Evolutionary conservation across 2,888 invertebrate species (phyloP).

Genomic region (Caenorhabditis sp.): DNA sequence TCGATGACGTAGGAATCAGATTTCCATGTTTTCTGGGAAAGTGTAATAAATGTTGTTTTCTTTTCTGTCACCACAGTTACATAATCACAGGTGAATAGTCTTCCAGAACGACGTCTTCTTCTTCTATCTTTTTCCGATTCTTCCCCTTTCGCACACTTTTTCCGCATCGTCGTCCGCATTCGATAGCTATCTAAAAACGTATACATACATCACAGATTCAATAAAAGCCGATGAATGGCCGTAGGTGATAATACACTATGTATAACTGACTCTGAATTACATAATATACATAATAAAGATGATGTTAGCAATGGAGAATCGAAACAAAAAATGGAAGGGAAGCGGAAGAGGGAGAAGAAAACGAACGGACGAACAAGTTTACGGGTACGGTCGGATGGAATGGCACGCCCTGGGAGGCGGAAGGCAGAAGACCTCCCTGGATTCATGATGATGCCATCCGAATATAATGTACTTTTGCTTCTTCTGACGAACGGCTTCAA

Average conservation of each 20-base stretch:
- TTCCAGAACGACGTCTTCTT: constrained; percentile 53
- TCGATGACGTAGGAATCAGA: not conserved
- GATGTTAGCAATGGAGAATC: constrained; percentile 22
- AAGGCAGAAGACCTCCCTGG: constrained; percentile 43
- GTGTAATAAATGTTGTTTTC: constrained; percentile 6
- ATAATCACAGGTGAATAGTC: constrained; percentile 48
- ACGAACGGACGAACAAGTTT: constrained; percentile 58
- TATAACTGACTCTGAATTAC: constrained; percentile 65
- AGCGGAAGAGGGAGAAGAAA: constrained; percentile 46
- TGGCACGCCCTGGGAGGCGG: constrained; percentile 61
- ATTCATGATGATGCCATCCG: constrained; percentile 58
- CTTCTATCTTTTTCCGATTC: not conserved
- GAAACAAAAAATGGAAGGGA: constrained; percentile 19
- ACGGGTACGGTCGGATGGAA: constrained; percentile 63
- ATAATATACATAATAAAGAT: constrained; percentile 59
- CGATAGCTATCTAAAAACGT: constrained; percentile 63
- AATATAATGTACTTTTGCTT: constrained; percentile 61
- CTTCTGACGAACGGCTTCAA: constrained; percentile 6
- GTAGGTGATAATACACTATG: constrained; percentile 64
- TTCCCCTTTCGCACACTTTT: constrained; percentile 56
- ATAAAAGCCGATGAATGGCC: constrained; percentile 63
- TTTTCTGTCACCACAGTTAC: constrained; percentile 26
- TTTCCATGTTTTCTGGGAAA: not conserved
- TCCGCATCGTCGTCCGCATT: constrained; percentile 63
- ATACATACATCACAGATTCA: constrained; percentile 60